Evolutionary conservation across 1,140 invertebrate genomes (phyloP).

Genomic region (Dendrolimus kikuchii): DNA sequence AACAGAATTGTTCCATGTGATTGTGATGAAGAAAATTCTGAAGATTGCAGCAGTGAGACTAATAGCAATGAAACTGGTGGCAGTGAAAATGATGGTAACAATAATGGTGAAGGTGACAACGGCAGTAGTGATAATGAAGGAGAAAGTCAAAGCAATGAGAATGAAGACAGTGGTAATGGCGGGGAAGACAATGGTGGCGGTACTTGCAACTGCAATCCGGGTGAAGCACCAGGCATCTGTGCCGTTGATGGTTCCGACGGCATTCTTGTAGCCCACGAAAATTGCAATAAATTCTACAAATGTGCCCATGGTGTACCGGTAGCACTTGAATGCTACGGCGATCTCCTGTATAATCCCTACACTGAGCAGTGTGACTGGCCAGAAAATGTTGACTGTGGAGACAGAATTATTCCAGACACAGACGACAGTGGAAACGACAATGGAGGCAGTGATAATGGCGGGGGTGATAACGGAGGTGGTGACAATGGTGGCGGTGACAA

Average conservation of each 20-base stretch:
- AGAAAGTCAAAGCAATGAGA: background rate
- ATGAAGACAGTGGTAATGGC: background rate
- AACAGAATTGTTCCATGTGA: background rate
- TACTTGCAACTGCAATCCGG: slow-evolving; percentile 10
- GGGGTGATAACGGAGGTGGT: background rate
- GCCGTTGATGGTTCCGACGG: slow-evolving; percentile 20
- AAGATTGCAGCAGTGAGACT: too few species aligned
- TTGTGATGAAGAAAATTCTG: background rate
- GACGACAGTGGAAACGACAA: background rate
- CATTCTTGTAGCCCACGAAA: slow-evolving; percentile 27
- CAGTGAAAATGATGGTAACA: background rate
- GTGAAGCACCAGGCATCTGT: slow-evolving; percentile 19
- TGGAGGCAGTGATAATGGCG: slow-evolving; percentile 7
- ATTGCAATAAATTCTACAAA: slow-evolving; percentile 30
- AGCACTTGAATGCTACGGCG: background rate
- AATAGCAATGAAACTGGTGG: too few species aligned
- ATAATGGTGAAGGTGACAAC: background rate
- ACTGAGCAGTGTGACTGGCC: slow-evolving; percentile 49
- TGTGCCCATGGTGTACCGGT: background rate
- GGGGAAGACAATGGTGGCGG: background rate
- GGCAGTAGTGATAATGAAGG: background rate
- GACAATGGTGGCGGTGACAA: slow-evolving; percentile 3
- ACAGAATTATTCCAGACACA: slow-evolving; percentile 9
- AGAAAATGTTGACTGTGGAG: slow-evolving; percentile 58
- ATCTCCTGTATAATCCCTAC: background rate